These are phyloP conservation scores for Coluber constrictor DNA, from an alignment of 2,797 vertebrate genomes.

Conservation along the genomic window DNA sequence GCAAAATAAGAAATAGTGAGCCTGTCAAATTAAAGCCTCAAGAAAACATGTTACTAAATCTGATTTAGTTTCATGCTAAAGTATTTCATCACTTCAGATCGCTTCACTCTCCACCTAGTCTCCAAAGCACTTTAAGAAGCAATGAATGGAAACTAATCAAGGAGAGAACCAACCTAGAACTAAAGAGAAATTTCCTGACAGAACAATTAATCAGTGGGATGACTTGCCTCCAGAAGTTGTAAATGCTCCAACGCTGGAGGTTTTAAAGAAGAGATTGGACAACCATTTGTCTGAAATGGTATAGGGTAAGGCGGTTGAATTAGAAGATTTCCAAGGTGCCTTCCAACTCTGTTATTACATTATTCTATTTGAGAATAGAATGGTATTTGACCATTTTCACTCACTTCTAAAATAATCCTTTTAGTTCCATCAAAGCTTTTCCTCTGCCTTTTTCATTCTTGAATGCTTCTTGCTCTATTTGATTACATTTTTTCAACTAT, in stretches of 20 bases:
- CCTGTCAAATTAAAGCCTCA: neutral
- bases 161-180: neutral
- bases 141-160: neutral
- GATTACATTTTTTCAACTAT: neutral
- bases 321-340: neutral
- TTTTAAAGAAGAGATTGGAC: neutral
- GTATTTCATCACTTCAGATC: neutral
- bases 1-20: neutral
- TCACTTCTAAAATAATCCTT: neutral
- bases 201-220: neutral
- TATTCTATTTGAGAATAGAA: neutral
- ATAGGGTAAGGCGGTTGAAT: neutral
- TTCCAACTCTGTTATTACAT: neutral
- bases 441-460: neutral
- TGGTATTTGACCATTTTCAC: neutral
- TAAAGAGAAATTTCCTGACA: neutral
- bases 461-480: neutral
- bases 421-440: neutral
- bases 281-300: neutral
- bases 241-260: neutral
- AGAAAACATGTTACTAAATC: neutral
- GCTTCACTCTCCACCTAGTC: neutral
- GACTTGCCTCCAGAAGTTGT: neutral
- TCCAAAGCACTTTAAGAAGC: neutral
- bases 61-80: neutral